Evolutionary conservation across 1,140 invertebrate species (phyloP), one percentile per base, ranked within the genome.

Genomic region (Neodiprion fabricii): DNA sequence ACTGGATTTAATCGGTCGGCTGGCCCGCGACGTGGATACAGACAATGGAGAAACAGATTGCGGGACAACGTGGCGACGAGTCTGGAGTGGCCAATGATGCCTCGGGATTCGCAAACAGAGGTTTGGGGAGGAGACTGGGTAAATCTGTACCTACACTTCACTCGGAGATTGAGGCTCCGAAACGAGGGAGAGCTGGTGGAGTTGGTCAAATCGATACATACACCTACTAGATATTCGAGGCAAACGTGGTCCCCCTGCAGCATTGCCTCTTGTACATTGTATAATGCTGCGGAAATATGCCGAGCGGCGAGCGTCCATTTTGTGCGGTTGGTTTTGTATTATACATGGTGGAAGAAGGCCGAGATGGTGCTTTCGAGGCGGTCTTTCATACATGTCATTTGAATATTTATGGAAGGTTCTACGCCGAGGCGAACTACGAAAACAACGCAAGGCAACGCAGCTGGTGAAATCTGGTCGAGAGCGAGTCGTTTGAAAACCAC

Each of bases 201-300:
- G 53, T 61, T 17, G 53, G 53, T 61, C 53, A 17, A 61, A 61
- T 61, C 53, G 53, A 61, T 61, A 61, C 53, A 61, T 61, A 61
- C 9, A 14, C 53, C 53, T 17, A 14, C 28, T 40, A 40, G 28
- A 40, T 40, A 61, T 61, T 17, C 53, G 53, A 61, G 53, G 53
- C 4, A 61, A 61, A 4, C 53, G 8, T 17, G n/a, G 53, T 40
- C 1, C 28, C 2, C 53, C 53, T 17, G 11, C n/a, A 14, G 11
- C 53, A 14, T 12, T 9, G 11, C 11, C 53, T 8, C 53, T 61
- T 61, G 53, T 61, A 61, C 28, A 40, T 61, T 9, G 53, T 61
- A 7, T 61, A 61, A 61, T 61, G n/a, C n/a, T 14, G 53, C 53
- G 53, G 53, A 61, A 61, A 61, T 61, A 61, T 61, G 53, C 53